Conservation (phyloP, 2,113 vertebrate species). For the Chionis minor region DNA sequence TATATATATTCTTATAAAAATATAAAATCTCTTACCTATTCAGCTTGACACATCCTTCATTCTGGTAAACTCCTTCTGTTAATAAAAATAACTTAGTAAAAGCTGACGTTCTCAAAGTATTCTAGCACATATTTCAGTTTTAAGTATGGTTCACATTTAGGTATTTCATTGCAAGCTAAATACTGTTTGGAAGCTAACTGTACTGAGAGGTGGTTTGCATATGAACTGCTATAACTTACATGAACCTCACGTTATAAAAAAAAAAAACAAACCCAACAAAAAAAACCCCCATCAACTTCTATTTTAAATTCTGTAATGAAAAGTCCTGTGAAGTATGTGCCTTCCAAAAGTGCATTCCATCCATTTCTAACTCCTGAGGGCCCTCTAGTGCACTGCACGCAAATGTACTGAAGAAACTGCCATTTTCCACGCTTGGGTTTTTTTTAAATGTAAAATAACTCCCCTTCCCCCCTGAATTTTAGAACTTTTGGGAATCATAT, state of each 20-base stretch:
- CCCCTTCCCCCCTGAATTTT: background rate
- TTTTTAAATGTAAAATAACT: background rate
- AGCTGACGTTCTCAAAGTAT: conserved; percentile 33
- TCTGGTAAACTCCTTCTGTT: conserved; percentile 59
- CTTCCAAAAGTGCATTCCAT: conserved; percentile 53
- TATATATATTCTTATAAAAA: background rate
- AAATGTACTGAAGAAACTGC: conserved; percentile 17
- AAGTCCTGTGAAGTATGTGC: conserved; percentile 39
- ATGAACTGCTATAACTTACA: conserved; percentile 23
- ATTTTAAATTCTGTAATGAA: conserved; percentile 70
- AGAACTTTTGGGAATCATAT: background rate
- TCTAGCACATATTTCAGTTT: conserved; percentile 52
- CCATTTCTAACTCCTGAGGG: conserved; percentile 69
- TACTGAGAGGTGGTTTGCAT: conserved; percentile 15
- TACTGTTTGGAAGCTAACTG: conserved; percentile 33
- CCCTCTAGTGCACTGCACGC: conserved; percentile 72
- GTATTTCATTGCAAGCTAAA: conserved; percentile 38
- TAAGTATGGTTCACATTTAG: conserved; percentile 38
- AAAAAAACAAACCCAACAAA: background rate
- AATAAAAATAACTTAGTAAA: conserved; percentile 62
- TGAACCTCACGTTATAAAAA: background rate
- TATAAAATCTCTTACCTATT: conserved; percentile 66
- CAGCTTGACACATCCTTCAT: conserved; percentile 37
- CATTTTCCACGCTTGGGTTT: background rate
- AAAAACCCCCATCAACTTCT: conserved; percentile 27